Evolutionary conservation across 2,797 vertebrate genomes (phyloP), one percentile per base, ranked within the genome.

Genomic region (Spea hammondii): DNA sequence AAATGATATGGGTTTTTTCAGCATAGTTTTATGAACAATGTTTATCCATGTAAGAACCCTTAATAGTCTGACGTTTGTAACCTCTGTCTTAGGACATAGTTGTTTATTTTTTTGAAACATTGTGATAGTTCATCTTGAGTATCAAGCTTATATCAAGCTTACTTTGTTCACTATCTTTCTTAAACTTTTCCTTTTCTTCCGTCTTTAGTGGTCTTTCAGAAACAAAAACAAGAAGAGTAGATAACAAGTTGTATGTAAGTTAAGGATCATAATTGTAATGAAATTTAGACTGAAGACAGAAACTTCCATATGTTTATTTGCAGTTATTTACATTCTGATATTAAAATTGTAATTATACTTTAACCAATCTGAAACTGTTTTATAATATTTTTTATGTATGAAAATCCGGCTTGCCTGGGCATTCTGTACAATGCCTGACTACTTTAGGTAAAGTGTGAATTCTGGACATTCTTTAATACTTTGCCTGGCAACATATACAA

Each of bases 61-160:
- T 90, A 89, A 85, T 87, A 87, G 89, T 89, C 87, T 89, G 88
- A 83, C 86, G 88, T 90, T 83, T 87, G 89, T 89, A 88, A 86
- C 88, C 88, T 90, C 89, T 89, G 87, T 85, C 81, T 81, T 85
- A 86, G 83, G 80, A 89, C 83, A 87, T 84, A 2, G 62, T 55
- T 90, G 89, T 92, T 93, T 92, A 91, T 92, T 92, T 92, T 91
- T 81, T 89, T 90, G 87, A 78, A 90, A 83, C 83, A 89, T 66
- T 90, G 89, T 88, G 88, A 92, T 92, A 93, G 92, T 92, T 93
- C 92, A 92, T 84, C 89, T 88, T 85, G 89, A 87, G 91, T 91
- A 92, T 92, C 91, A 92, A 92, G 90, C 92, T 93, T 92, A 90
- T 91, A 92, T 92, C 91, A 92, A 92, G 90, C 92, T 93, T 92